Conservation (phyloP, 2,797 vertebrate genomes). For the Coluber constrictor region DNA sequence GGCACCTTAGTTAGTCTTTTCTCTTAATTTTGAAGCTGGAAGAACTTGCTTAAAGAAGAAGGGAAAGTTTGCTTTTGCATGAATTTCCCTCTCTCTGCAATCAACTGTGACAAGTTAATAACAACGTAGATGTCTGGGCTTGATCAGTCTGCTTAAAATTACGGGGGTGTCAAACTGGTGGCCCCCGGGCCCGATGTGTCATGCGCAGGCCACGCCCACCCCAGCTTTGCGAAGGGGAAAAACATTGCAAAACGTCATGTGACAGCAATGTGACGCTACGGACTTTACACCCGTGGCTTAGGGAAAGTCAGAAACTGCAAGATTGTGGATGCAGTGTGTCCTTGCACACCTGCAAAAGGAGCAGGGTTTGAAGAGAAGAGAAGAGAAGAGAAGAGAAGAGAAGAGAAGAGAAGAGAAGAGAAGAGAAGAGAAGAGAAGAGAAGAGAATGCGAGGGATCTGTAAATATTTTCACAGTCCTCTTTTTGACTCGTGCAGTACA, state of each 20-base stretch:
- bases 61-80: background rate
- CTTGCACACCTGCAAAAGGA: background rate
- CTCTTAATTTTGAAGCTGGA: background rate
- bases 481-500: too few relatives aligned
- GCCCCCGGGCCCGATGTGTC: too few relatives aligned
- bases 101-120: background rate
- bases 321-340: background rate
- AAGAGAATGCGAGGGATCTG: too few relatives aligned
- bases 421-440: too few relatives aligned
- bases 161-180: too few relatives aligned
- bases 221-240: too few relatives aligned
- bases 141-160: background rate
- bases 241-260: too few relatives aligned
- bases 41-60: background rate
- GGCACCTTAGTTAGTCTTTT: background rate
- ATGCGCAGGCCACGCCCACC: too few relatives aligned
- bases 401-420: too few relatives aligned
- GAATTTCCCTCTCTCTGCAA: background rate
- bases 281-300: background rate
- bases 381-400: too few relatives aligned
- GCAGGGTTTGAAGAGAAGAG: background rate
- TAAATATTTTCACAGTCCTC: too few relatives aligned
- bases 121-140: background rate
- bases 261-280: too few relatives aligned
- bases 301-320: background rate